Percentiles rank a stretch among this genome's conserved stretches.
Conservation (phyloP, 2,888 invertebrate species). For the Carpatolechia fugitivella region DNA sequence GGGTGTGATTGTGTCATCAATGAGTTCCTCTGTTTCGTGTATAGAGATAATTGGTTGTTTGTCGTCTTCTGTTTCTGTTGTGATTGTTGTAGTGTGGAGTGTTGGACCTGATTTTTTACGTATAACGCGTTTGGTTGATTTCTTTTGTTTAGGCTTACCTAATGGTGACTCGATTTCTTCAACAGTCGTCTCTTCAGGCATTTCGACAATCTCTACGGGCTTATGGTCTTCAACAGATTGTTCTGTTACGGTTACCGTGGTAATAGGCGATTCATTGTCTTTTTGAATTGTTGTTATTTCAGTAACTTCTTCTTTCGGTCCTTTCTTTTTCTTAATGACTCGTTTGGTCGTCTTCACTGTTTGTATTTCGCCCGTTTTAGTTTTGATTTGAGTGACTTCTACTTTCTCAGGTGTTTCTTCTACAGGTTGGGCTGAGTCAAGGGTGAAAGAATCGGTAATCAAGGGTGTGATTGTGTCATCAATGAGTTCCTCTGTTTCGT, state of each 20-base stretch:
- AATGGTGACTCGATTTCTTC: slow-evolving; percentile 24
- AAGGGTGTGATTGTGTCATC: slow-evolving; percentile 32
- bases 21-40: slow-evolving; percentile 52
- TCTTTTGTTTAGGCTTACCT: slow-evolving; percentile 22
- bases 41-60: slow-evolving; percentile 39
- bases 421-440: slow-evolving; percentile 17
- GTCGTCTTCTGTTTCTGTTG: slow-evolving; percentile 27
- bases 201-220: slow-evolving; percentile 22
- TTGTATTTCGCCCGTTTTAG: slow-evolving; percentile 16
- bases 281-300: slow-evolving; percentile 27
- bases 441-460: slow-evolving; percentile 16
- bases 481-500: slow-evolving; percentile 31
- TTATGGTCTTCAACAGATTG: not conserved
- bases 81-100: slow-evolving; percentile 41
- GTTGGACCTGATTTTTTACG: slow-evolving; percentile 59
- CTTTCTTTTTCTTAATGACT: slow-evolving; percentile 26
- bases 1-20: slow-evolving; percentile 38
- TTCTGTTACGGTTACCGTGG: slow-evolving; percentile 23
- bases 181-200: slow-evolving; percentile 25
- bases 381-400: slow-evolving; percentile 24
- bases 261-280: slow-evolving; percentile 30
- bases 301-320: slow-evolving; percentile 25
- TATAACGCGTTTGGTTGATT: slow-evolving; percentile 37
- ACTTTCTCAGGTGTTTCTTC: slow-evolving; percentile 29
- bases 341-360: not conserved